These are phyloP conservation scores for Drosophila orena DNA, from an alignment of 1,140 invertebrate species.

Conservation along the genomic window DNA sequence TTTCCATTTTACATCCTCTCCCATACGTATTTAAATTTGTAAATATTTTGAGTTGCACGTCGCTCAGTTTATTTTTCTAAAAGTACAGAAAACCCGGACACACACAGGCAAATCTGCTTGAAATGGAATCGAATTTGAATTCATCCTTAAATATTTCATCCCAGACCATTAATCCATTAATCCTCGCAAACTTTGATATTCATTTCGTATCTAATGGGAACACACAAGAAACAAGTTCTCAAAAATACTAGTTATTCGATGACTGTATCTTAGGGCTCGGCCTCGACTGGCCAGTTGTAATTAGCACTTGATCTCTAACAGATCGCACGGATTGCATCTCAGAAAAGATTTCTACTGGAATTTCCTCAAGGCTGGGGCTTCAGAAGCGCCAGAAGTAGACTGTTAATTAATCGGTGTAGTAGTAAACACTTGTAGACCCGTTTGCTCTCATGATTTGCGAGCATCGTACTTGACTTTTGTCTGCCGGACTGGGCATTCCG, in stretches of 20 bases:
- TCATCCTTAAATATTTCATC: conserved; percentile 17
- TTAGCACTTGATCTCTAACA: conserved; percentile 55
- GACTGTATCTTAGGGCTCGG: conserved; percentile 21
- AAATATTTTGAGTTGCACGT: conserved; percentile 37
- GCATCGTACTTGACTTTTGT: conserved; percentile 25
- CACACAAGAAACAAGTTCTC: conserved; percentile 25
- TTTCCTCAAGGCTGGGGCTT: conserved; percentile 44
- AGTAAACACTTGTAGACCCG: conserved; percentile 7
- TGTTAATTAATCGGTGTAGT: conserved; percentile 62
- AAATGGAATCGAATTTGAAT: conserved; percentile 29
- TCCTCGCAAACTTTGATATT: not conserved
- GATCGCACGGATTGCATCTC: conserved; percentile 44
- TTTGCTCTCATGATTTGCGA: conserved; percentile 56
- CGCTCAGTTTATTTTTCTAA: conserved; percentile 40
- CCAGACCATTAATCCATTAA: not conserved
- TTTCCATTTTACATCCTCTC: not conserved
- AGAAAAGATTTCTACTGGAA: conserved; percentile 32
- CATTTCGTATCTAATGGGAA: conserved; percentile 11
- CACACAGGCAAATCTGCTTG: conserved; percentile 14
- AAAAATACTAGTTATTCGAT: not conserved
- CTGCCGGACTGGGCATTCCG: conserved; percentile 23
- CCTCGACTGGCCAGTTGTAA: conserved; percentile 51
- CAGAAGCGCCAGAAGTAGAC: conserved; percentile 21
- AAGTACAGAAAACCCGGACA: conserved; percentile 20
- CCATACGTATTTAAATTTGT: conserved; percentile 44